A percentile compares a stretch with the other conserved stretches of the same genome.
phyloP scores from a whole-genome alignment of 2,888 invertebrate genomes.

The Agrotis clavis region DNA sequence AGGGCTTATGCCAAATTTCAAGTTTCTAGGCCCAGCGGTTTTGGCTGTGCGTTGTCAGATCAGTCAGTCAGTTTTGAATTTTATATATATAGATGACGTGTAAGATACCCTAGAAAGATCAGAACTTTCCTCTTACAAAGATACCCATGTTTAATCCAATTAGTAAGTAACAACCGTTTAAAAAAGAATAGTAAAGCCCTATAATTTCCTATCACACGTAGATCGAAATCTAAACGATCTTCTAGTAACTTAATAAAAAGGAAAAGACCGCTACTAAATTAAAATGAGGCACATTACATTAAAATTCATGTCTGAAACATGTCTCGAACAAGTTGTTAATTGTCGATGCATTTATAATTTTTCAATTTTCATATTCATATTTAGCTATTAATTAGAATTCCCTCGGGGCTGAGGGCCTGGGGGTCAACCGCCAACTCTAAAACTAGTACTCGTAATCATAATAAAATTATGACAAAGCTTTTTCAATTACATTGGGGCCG shows the following conservation, averaged over 20 bases:
- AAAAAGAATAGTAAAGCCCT: slow-evolving; percentile 1
- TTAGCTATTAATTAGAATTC: slow-evolving; percentile 50
- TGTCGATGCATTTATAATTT: slow-evolving; percentile 61
- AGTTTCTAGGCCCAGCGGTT: too few relatives aligned
- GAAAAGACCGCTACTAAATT: background rate
- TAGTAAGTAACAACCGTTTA: slow-evolving; percentile 8
- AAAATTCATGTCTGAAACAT: slow-evolving; percentile 46
- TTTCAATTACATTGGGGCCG: too few relatives aligned
- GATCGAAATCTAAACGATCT: slow-evolving; percentile 19
- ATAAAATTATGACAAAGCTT: too few relatives aligned
- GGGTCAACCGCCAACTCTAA: background rate
- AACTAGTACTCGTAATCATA: too few relatives aligned
- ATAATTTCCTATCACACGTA: slow-evolving; percentile 20
- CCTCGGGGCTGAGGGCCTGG: slow-evolving; percentile 14
- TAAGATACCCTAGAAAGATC: background rate
- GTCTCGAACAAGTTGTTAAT: slow-evolving; percentile 45
- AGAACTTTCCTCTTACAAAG: too few relatives aligned
- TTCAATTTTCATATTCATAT: slow-evolving; percentile 61
- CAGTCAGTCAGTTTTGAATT: too few relatives aligned
- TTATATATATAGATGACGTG: too few relatives aligned
- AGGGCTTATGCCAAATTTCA: too few relatives aligned
- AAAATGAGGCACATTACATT: slow-evolving; percentile 27
- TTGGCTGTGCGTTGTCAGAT: too few relatives aligned
- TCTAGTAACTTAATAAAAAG: slow-evolving; percentile 22
- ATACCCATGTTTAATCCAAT: background rate